These are phyloP conservation scores for Glossophaga mutica DNA, from an alignment of 2,797 vertebrate genomes.

Conservation along the genomic window DNA sequence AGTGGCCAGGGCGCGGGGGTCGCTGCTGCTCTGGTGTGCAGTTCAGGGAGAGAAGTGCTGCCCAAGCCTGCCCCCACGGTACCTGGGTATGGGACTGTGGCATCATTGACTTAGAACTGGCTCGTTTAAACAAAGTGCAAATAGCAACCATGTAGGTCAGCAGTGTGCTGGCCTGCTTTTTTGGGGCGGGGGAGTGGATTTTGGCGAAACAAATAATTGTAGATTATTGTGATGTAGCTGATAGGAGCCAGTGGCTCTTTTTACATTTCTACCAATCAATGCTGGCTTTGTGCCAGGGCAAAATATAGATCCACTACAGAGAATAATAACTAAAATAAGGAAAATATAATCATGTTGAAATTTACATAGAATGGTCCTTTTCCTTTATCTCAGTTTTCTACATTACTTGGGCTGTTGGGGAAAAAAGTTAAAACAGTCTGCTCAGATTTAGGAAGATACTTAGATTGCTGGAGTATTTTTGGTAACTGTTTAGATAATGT, in stretches of 20 bases:
- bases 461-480: conserved; percentile 68
- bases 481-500: conserved; percentile 66
- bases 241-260: background rate
- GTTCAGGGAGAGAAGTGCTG: background rate
- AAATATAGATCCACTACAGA: background rate
- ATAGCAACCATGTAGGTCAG: background rate
- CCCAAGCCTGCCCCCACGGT: background rate
- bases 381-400: conserved; percentile 27
- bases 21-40: background rate
- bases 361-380: conserved; percentile 50
- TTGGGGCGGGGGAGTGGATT: background rate
- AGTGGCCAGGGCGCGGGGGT: background rate
- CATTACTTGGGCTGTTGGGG: conserved; percentile 21
- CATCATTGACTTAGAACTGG: background rate
- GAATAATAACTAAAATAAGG: conserved; percentile 3
- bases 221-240: background rate
- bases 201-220: conserved; percentile 15
- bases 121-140: background rate
- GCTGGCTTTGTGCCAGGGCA: conserved; percentile 18
- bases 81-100: background rate
- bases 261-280: conserved; percentile 15
- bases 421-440: conserved; percentile 58
- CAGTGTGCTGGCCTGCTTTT: background rate
- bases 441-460: conserved; percentile 58
- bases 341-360: conserved; percentile 14